Percentiles rank a stretch among this genome's conserved stretches.
Evolutionary conservation across 2,888 invertebrate genomes (phyloP).

Genomic region (Lithophane semibrunnea): DNA sequence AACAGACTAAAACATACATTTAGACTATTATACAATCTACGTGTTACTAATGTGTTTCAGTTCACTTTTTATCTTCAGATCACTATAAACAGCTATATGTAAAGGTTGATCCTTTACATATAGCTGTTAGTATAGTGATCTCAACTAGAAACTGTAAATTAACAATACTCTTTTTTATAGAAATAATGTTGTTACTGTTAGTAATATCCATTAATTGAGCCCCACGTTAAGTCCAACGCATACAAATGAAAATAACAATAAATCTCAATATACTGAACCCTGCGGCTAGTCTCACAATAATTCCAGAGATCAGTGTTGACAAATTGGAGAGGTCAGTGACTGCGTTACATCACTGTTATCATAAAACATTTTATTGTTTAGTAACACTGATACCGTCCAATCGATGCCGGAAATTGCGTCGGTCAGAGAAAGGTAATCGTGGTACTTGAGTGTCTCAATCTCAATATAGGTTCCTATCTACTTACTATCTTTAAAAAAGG

Average conservation of each 20-base stretch:
- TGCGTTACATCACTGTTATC: slow-evolving; percentile 51
- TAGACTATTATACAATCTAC: no score
- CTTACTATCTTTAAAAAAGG: slow-evolving; percentile 28
- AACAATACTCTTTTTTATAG: not conserved
- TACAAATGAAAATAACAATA: slow-evolving; percentile 29
- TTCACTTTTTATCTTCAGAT: no score
- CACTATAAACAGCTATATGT: no score
- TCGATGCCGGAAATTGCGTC: slow-evolving; percentile 54
- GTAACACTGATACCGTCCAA: slow-evolving; percentile 46
- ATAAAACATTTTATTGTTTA: slow-evolving; percentile 58
- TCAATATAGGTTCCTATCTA: not conserved
- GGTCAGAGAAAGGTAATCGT: slow-evolving; percentile 59
- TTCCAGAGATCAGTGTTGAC: slow-evolving; percentile 15
- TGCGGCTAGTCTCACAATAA: slow-evolving; percentile 27
- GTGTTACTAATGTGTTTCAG: no score
- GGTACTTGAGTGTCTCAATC: slow-evolving; percentile 31
- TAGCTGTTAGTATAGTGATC: no score
- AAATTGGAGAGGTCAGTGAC: slow-evolving; percentile 56
- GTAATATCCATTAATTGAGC: not conserved
- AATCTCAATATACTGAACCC: slow-evolving; percentile 23
- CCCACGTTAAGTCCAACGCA: slow-evolving; percentile 6
- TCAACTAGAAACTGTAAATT: not conserved
- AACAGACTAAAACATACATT: no score
- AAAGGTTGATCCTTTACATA: no score
- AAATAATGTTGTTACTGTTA: not conserved